Base-by-base conservation (phyloP, 1,140 invertebrate genomes). In the Drosophila bocki region DNA sequence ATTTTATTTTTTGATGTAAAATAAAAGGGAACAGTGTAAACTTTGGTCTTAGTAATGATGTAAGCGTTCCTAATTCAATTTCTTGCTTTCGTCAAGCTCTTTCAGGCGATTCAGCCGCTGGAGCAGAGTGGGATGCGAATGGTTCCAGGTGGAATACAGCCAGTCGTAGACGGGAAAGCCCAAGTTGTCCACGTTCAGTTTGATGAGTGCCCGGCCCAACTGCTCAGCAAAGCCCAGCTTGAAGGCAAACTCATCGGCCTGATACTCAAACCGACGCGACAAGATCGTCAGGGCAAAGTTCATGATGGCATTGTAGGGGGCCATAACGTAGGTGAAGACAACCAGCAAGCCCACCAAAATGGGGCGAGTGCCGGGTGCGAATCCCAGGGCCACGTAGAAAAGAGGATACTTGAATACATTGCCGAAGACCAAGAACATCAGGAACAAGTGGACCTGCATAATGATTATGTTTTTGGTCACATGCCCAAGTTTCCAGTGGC, bases 401-500 rank as follows among this genome's bases (percentile, higher is more conserved):
- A 95, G 94, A 22, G 95, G 93, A 92, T 96, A 96, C 85, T 97
- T 95, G 84, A 98, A 98, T 22, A 98, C 94, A 48, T 97, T 94
- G 7, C 96, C 96, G 94, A 99, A 99, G 29, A 97, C 96, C 37
- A 94, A 93, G 91, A 99, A 99, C 88, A 98, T 95, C 8, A 99
- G 93, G 22, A 95, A 93, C 32, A 95, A 91, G 87, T 95, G 95
- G 1, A 95, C 88, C 95, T 99, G 97, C 79, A 96, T 95, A 33
- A 99, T 95, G 7, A 97, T 77, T 71, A 99, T 95, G 91, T 97
- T 97, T 87, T 98, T 98, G 15, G 97, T 93, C 45, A 97, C 96
- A 93, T 99, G 99, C 87, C 95, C 97, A 56, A 97, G 94, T 86
- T 97, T 97, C 99, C 99, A 99, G 93, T 99, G 99, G 7, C 98